A percentile compares a stretch with the other conserved stretches of the same genome.
These are phyloP conservation scores for Amblyraja radiata DNA, from an alignment of 2,797 vertebrate genomes.

Conservation along the genomic window DNA sequence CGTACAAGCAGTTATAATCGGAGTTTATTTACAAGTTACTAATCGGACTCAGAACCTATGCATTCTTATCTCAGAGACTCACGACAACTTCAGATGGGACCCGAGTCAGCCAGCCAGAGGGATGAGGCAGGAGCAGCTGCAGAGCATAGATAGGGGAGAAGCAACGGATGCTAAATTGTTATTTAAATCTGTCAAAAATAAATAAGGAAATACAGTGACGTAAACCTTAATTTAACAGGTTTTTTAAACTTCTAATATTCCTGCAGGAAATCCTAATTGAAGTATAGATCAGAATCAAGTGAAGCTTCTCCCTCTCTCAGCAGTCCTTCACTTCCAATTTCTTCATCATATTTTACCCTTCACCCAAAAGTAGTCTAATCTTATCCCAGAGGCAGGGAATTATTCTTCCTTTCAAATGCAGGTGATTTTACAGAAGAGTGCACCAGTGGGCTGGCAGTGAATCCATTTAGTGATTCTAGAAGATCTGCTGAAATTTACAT, in stretches of 20 bases:
- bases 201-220: constrained; percentile 28
- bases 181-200: background rate
- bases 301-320: background rate
- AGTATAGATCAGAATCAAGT: background rate
- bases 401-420: constrained; percentile 3
- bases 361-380: background rate
- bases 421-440: background rate
- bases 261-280: background rate
- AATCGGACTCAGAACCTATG: background rate
- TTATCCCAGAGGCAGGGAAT: background rate
- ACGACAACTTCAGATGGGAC: background rate
- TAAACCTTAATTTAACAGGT: background rate
- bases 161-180: background rate
- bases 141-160: background rate
- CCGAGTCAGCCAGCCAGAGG: background rate
- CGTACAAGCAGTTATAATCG: too few relatives aligned
- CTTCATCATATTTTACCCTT: background rate
- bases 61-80: background rate
- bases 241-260: background rate
- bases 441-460: background rate
- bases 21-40: too few relatives aligned
- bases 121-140: background rate
- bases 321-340: background rate
- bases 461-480: background rate
- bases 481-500: background rate